A percentile compares a stretch with the other conserved stretches of the same genome.
Conservation (phyloP, 2,888 invertebrate genomes). For the Atethmia centrago region DNA sequence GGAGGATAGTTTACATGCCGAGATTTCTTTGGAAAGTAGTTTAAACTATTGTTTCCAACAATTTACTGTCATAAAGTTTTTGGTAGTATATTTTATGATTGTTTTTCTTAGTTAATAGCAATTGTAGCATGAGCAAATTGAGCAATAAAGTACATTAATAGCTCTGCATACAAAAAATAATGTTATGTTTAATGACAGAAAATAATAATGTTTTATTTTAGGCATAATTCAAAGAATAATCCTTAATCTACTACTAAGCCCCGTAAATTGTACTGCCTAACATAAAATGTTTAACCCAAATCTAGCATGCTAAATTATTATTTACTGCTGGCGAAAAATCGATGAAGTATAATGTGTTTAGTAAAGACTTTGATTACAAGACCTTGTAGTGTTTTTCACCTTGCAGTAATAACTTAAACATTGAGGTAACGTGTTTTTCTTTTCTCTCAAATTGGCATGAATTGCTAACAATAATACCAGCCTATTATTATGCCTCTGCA, state of each 20-base stretch:
- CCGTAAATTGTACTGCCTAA: not conserved
- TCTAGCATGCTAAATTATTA: constrained; percentile 42
- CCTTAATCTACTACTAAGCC: not conserved
- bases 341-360: constrained; percentile 32
- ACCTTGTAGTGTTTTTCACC: constrained; percentile 33
- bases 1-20: not conserved
- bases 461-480: too few relatives aligned
- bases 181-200: not conserved
- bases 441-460: not conserved
- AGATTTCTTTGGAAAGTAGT: not conserved
- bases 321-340: constrained; percentile 38
- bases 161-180: not conserved
- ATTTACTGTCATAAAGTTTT: not conserved
- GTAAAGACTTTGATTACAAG: constrained; percentile 35
- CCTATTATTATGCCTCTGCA: too few relatives aligned
- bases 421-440: not conserved
- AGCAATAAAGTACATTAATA: not conserved
- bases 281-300: constrained; percentile 18
- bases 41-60: not conserved
- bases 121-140: too few relatives aligned
- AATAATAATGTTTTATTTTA: not conserved
- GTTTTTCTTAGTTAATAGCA: too few relatives aligned
- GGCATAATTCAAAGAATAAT: not conserved
- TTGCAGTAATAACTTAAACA: constrained; percentile 18
- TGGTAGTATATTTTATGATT: not conserved